Evolutionary conservation across 2,797 vertebrate genomes (phyloP), one percentile per base, ranked within the genome.

Genomic region (Holocentrus rufus): DNA sequence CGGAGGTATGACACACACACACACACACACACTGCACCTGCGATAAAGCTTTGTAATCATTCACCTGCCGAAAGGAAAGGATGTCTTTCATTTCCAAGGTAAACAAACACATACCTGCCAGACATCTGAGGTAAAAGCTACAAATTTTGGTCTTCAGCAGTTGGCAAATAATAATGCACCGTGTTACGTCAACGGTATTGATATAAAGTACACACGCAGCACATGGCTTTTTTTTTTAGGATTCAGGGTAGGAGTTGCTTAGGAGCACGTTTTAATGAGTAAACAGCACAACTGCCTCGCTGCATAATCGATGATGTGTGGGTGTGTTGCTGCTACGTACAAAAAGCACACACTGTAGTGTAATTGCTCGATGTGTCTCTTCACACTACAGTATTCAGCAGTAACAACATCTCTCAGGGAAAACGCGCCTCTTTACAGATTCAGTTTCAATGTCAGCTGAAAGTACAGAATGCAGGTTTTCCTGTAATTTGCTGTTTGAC

Each of bases 41-140:
- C 70, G 53, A 78, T 34, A 69, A 75, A 81, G 71, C 39, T 61
- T 20, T 54, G 6, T 23, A 62, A 77, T 84, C 67, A 49, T 42
- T 65, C 22, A 14, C 17, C 36, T 1, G 30, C 62, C 18, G 44
- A 74, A 68, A 66, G 47, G 64, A 69, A 71, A 60, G n/a, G 3
- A 53, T 72, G 27, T 66, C 52, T 30, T 76, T 31, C 49, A 25
- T 73, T 65, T 69, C 42, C 50, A 23, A 62, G 10, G 55, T 30
- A 67, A 72, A 56, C 34, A 60, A 31, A 79, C 53, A 11, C 36
- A 3, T 39, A 42, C 10, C 39, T 42, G 34, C 7, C 34, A 36
- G 34, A 9, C 5, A 7, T 36, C 34, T 42, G 11, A 13, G 39
- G 10, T 42, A 10, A 11, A 3, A 15, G 14, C 14, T 15, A 2